phyloP scores from a whole-genome alignment of 2,797 vertebrate species.

The Acanthopagrus latus region DNA sequence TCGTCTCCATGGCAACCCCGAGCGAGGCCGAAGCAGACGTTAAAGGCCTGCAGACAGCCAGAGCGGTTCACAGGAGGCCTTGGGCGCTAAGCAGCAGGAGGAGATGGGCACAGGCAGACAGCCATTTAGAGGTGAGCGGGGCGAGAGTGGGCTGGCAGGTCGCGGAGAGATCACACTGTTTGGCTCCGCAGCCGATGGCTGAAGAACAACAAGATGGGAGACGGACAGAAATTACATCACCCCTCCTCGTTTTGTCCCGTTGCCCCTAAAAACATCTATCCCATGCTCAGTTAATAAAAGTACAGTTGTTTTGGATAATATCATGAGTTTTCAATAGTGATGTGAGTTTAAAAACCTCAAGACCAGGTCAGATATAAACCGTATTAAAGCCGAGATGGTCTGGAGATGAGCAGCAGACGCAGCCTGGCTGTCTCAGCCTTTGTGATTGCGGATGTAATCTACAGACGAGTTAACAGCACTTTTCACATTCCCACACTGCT shows the following conservation, averaged over 20 bases:
- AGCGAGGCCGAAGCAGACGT: conserved; percentile 29
- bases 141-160: conserved; percentile 40
- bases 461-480: conserved; percentile 13
- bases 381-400: conserved; percentile 22
- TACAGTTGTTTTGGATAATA: not conserved
- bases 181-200: conserved; percentile 31
- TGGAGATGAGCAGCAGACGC: not conserved
- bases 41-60: conserved; percentile 25
- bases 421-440: conserved; percentile 16
- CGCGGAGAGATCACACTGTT: conserved; percentile 28
- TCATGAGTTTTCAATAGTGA: not conserved
- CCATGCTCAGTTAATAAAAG: not conserved
- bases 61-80: conserved; percentile 47
- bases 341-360: conserved; percentile 12
- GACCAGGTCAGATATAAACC: conserved; percentile 11
- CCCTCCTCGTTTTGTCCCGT: not conserved
- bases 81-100: conserved; percentile 43
- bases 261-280: conserved; percentile 5
- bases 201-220: conserved; percentile 21
- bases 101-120: conserved; percentile 47
- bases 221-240: conserved; percentile 33
- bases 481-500: not conserved
- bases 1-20: conserved; percentile 59
- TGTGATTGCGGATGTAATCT: conserved; percentile 19
- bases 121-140: conserved; percentile 50